Evolutionary conservation across 1,140 invertebrate species (phyloP), one percentile per base, ranked within the genome.

Genomic region (Drosophila nigrodunni): DNA sequence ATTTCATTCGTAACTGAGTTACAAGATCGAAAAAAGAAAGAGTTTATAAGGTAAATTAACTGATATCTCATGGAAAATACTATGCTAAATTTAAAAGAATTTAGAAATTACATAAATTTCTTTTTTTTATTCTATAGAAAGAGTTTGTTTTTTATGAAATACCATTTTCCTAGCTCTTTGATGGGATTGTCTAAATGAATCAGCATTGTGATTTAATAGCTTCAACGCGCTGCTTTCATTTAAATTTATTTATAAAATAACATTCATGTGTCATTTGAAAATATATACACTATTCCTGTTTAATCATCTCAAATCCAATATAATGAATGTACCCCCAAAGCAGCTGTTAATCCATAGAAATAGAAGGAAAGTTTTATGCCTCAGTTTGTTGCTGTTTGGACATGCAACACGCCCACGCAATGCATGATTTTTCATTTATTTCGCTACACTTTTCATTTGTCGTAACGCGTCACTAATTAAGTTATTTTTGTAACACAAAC

Each of bases 381-480:
- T 30, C 25, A 30, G 25, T 30, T 30, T 30, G 39, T 11, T 35
- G 39, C 46, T 49, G 37, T 30, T 82, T 46, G 50, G 73, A 47
- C 80, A 83, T 67, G 77, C 59, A 65, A 65, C 18, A 50, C 37
- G 43, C 67, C 72, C 67, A 75, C 73, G 54, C 80, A 76, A 61
- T 65, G 49, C 41, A 65, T 35, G 57, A 64, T 41, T 66, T 70
- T 30, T 82, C 64, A 74, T 77, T 80, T 82, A 72, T 74, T 83
- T 83, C 59, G 68, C 60, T 76, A 77, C 76, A 82, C 72, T 77
- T 77, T 82, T 71, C 67, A 73, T 77, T 61, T 68, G 74, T 64
- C 61, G 75, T 64, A 73, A 71, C 83, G 76, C 77, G 61, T 67
- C 70, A 81, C 83, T 87, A 87, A 88, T 87, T 83, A 87, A 87